Percentiles rank a stretch among this genome's conserved stretches.
Evolutionary conservation across 2,113 vertebrate genomes (phyloP).

Genomic region (Pseudolaguvia tuberculata): DNA sequence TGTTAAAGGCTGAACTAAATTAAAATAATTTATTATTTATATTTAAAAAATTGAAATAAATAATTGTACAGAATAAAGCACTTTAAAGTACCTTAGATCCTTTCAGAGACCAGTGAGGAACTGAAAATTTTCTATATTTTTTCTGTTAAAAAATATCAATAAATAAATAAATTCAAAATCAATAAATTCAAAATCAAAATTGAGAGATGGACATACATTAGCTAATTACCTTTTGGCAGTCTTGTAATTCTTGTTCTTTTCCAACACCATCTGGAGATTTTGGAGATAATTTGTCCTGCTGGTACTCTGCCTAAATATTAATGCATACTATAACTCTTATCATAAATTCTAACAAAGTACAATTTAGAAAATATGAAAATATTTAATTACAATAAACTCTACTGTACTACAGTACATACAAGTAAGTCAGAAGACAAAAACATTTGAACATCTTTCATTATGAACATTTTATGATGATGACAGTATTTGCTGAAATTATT

Average conservation of each 20-base stretch:
- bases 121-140: conserved; percentile 12
- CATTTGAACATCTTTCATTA: neutral
- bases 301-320: neutral
- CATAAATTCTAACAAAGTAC: neutral
- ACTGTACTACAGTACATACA: neutral
- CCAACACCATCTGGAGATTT: neutral
- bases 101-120: neutral
- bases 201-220: neutral
- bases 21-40: no score
- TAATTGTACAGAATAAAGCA: neutral
- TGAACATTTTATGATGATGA: no score
- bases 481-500: no score
- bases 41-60: no score
- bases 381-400: neutral
- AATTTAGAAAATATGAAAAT: neutral
- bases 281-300: neutral
- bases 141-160: conserved; percentile 23
- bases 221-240: conserved; percentile 7
- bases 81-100: conserved; percentile 33
- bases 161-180: neutral
- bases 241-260: neutral
- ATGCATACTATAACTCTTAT: neutral
- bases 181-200: neutral
- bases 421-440: neutral
- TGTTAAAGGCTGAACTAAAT: neutral